Evolutionary conservation across 2,888 invertebrate species (phyloP).

Genomic region (Leptinotarsa juncta): DNA sequence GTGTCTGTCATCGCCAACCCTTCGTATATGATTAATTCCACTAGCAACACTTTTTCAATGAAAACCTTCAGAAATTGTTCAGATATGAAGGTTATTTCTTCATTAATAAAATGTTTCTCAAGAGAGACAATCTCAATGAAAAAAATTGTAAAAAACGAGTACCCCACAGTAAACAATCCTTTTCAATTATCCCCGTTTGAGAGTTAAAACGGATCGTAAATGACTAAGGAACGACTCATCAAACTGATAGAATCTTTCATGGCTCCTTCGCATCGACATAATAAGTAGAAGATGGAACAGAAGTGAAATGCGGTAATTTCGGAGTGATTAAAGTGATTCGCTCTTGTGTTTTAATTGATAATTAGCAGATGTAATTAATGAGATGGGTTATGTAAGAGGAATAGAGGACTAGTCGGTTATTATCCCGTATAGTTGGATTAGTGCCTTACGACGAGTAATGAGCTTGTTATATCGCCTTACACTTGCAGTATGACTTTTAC

Average conservation of each 20-base stretch:
- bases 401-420: slow-evolving; percentile 50
- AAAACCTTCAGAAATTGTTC: too few species aligned
- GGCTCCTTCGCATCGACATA: slow-evolving; percentile 10
- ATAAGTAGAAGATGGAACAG: slow-evolving; percentile 30
- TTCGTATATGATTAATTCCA: too few species aligned
- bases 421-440: slow-evolving; percentile 51
- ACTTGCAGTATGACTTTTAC: slow-evolving; percentile 32
- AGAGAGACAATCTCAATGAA: too few species aligned
- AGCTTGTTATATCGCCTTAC: slow-evolving; percentile 49
- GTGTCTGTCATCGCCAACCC: too few species aligned
- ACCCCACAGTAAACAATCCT: too few species aligned
- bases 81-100: too few species aligned
- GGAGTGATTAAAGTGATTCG: slow-evolving; percentile 55
- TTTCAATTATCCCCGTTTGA: too few species aligned
- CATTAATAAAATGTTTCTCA: too few species aligned
- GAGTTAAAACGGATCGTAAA: background rate
- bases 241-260: background rate
- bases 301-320: slow-evolving; percentile 41
- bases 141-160: too few species aligned
- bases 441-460: slow-evolving; percentile 48
- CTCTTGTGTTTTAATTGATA: slow-evolving; percentile 54
- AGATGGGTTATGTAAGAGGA: slow-evolving; percentile 44
- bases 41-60: too few species aligned
- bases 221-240: background rate
- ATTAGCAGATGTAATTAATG: slow-evolving; percentile 58